phyloP scores from a whole-genome alignment of 2,888 invertebrate species.

The Schizotus pectinicornis region DNA sequence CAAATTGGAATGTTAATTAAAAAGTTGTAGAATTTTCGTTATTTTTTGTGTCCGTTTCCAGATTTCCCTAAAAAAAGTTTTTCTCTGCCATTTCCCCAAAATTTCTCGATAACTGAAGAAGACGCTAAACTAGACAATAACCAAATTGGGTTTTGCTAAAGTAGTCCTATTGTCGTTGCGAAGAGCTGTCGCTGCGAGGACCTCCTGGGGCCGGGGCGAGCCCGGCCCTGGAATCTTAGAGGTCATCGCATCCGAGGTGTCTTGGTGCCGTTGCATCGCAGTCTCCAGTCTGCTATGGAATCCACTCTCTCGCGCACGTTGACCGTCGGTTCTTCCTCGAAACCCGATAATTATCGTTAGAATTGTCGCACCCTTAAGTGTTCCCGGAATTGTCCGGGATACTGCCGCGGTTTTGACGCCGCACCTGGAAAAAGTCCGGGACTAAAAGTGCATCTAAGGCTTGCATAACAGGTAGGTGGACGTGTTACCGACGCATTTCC shows the following conservation, averaged over 20 bases:
- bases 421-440: background rate
- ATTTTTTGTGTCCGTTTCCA: too few relatives aligned
- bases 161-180: too few relatives aligned
- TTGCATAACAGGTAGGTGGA: conserved; percentile 22
- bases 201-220: background rate
- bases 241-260: conserved; percentile 44
- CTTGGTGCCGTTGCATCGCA: conserved; percentile 31
- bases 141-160: too few relatives aligned
- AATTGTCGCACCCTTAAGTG: background rate
- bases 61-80: too few relatives aligned
- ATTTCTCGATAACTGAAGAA: too few relatives aligned
- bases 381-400: background rate
- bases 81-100: too few relatives aligned
- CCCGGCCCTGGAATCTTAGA: conserved; percentile 37
- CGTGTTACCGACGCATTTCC: background rate
- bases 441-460: background rate
- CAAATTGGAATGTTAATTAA: too few relatives aligned
- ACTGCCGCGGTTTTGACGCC: too few relatives aligned
- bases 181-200: too few relatives aligned
- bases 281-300: conserved; percentile 36
- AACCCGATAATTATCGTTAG: background rate
- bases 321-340: background rate
- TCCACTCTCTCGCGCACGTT: conserved; percentile 26
- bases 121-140: too few relatives aligned
- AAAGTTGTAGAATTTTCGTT: too few relatives aligned